These are phyloP conservation scores for Sander lucioperca DNA, from an alignment of 2,113 vertebrate species.

Conservation along the genomic window DNA sequence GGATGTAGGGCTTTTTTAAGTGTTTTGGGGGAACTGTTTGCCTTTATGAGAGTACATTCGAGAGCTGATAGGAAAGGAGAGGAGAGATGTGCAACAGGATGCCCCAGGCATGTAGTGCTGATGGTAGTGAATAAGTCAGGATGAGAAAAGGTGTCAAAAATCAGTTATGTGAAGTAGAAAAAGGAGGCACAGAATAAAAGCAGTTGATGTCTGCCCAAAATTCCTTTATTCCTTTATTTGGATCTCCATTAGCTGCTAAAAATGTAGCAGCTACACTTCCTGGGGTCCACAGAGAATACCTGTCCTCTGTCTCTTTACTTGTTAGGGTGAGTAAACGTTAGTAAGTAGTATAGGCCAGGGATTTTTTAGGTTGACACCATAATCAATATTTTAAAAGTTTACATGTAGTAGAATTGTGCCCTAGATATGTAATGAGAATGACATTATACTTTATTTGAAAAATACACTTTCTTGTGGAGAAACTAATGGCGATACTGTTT, in stretches of 20 bases:
- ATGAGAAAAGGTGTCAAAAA: neutral
- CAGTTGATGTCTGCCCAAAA: neutral
- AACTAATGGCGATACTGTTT: neutral
- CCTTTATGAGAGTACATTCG: neutral
- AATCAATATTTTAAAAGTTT: neutral
- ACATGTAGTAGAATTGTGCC: too few relatives aligned
- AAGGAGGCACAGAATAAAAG: neutral
- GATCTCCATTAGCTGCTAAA: too few relatives aligned
- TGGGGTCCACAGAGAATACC: neutral
- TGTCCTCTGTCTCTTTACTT: neutral
- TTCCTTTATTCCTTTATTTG: too few relatives aligned
- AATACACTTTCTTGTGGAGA: conserved; percentile 4
- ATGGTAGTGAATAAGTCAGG: neutral
- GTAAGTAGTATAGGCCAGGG: neutral
- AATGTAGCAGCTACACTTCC: too few relatives aligned
- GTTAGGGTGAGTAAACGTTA: neutral
- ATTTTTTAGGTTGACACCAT: neutral
- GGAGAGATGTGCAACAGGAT: neutral
- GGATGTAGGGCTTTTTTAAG: neutral
- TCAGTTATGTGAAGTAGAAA: neutral
- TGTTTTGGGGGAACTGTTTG: neutral
- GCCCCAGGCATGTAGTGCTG: neutral
- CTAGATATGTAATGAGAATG: too few relatives aligned
- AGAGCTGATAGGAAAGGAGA: neutral
- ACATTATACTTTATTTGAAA: neutral